These are phyloP conservation scores for Campoletis raptor DNA, from an alignment of 2,888 invertebrate species.

Conservation along the genomic window DNA sequence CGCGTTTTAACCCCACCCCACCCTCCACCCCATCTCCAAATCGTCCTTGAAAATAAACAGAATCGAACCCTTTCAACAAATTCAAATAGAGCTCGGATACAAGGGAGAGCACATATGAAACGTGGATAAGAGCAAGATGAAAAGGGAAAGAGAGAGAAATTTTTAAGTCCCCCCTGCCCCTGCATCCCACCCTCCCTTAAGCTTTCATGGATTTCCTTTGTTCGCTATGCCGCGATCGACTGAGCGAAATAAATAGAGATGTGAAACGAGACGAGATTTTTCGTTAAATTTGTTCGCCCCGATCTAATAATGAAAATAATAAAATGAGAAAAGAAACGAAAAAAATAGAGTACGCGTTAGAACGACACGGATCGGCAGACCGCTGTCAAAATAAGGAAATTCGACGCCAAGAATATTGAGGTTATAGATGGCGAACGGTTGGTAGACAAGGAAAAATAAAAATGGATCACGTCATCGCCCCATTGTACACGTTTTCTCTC, in stretches of 20 bases:
- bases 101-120: slow-evolving; percentile 17
- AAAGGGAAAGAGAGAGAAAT: slow-evolving; percentile 22
- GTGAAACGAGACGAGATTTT: slow-evolving; percentile 61
- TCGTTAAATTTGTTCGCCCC: slow-evolving; percentile 55
- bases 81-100: slow-evolving; percentile 72
- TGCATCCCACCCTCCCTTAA: slow-evolving; percentile 22
- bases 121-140: slow-evolving; percentile 34
- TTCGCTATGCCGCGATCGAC: slow-evolving; percentile 60
- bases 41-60: slow-evolving; percentile 77
- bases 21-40: slow-evolving; percentile 60
- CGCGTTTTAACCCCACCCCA: slow-evolving; percentile 59
- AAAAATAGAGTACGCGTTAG: slow-evolving; percentile 7
- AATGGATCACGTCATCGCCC: slow-evolving; percentile 58
- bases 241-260: slow-evolving; percentile 65
- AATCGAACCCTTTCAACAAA: slow-evolving; percentile 77
- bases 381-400: slow-evolving; percentile 84
- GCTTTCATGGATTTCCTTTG: slow-evolving; percentile 63
- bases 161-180: slow-evolving; percentile 47
- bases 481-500: slow-evolving; percentile 29
- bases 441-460: slow-evolving; percentile 31
- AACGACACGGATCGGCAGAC: slow-evolving; percentile 79
- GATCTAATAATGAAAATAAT: slow-evolving; percentile 47
- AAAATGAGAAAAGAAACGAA: slow-evolving; percentile 30
- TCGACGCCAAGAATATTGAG: slow-evolving; percentile 76
- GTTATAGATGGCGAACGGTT: slow-evolving; percentile 56